Conservation (phyloP, 2,113 vertebrate genomes). For the Dolichotis patagonum region DNA sequence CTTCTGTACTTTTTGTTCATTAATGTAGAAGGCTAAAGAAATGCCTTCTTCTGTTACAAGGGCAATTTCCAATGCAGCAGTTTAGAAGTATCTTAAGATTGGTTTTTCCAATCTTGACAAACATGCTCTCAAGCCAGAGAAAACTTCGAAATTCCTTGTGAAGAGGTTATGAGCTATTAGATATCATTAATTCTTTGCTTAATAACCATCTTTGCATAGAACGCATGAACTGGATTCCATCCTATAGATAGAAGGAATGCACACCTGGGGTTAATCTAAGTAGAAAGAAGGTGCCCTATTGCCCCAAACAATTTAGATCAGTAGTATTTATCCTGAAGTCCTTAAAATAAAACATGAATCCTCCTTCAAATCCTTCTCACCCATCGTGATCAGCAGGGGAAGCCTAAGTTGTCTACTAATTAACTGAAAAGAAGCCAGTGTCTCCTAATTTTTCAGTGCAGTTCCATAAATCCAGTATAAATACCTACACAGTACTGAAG, state of each 20-base stretch:
- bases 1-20: neutral
- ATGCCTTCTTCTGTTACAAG: neutral
- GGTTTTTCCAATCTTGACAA: constrained; percentile 48
- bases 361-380: constrained; percentile 80
- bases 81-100: rapidly evolving
- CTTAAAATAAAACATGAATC: constrained; percentile 19
- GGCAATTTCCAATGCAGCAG: constrained; percentile 1
- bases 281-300: constrained; percentile 16
- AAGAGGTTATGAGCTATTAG: constrained; percentile 63
- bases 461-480: constrained; percentile 71
- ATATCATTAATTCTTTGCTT: constrained; percentile 56
- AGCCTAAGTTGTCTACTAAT: constrained; percentile 78
- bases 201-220: constrained; percentile 71
- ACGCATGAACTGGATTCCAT: constrained; percentile 76
- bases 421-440: constrained; percentile 79
- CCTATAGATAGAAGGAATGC: neutral
- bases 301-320: constrained; percentile 74
- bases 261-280: constrained; percentile 71
- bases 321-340: constrained; percentile 76
- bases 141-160: constrained; percentile 29
- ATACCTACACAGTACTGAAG: constrained; percentile 46
- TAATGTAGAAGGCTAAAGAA: neutral
- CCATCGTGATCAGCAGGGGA: constrained; percentile 77
- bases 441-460: constrained; percentile 82
- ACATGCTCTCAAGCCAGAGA: neutral